Conservation (phyloP, 1,140 invertebrate species). For the Trachelipus rathkii region DNA sequence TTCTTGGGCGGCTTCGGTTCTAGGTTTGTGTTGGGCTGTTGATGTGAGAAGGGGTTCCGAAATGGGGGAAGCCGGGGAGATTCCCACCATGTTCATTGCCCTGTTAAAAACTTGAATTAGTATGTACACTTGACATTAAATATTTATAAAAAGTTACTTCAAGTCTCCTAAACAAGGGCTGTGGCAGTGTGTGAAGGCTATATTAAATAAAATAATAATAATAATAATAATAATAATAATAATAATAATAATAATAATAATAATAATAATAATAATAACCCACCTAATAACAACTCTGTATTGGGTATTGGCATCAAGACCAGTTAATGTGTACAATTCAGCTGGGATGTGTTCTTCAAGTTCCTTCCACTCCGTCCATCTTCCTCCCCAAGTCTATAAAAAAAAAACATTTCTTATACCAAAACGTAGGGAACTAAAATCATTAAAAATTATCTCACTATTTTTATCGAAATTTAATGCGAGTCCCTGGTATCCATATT, state of each 20-base stretch:
- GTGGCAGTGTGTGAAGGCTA: no score
- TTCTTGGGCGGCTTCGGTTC: conserved; percentile 6
- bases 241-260: conserved; percentile 6
- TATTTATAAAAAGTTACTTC: no score
- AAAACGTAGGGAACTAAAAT: no score
- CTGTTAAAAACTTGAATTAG: conserved; percentile 14
- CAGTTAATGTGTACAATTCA: conserved; percentile 32
- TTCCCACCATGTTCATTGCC: conserved; percentile 42
- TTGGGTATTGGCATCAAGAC: conserved; percentile 37
- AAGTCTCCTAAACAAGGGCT: no score
- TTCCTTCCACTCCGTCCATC: conserved; percentile 22
- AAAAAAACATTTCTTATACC: not conserved
- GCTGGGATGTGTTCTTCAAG: conserved; percentile 43
- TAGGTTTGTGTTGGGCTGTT: not conserved
- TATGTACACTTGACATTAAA: no score
- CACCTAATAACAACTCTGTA: conserved; percentile 41
- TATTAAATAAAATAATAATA: not conserved
- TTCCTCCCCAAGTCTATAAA: conserved; percentile 41
- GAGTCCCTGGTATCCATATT: no score
- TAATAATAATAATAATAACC: not conserved
- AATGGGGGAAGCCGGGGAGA: conserved; percentile 34
- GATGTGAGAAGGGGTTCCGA: conserved; percentile 36
- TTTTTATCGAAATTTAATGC: no score
- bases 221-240: not conserved
- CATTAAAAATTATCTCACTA: no score